Percentiles rank a stretch among this genome's conserved stretches.
Conservation (phyloP, 2,113 vertebrate genomes). For the Periophthalmus modestus region DNA sequence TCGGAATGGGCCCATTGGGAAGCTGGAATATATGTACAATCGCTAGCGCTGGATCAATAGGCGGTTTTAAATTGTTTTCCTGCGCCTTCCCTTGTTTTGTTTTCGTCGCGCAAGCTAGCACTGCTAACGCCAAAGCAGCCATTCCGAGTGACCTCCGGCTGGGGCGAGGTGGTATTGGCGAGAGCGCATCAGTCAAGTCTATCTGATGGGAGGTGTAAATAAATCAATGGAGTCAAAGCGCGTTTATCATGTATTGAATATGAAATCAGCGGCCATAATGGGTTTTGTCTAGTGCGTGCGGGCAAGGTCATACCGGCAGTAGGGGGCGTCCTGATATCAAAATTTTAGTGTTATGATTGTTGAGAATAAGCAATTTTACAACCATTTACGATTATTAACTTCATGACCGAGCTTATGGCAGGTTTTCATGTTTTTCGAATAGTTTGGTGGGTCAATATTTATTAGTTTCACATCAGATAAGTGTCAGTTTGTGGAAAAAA, state of each 20-base stretch:
- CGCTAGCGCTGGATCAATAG: slow-evolving; percentile 86
- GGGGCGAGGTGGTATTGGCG: slow-evolving; percentile 47
- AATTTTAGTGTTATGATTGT: no score
- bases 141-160: slow-evolving; percentile 32
- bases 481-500: no score
- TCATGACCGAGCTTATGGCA: no score
- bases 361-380: neutral
- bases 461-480: no score
- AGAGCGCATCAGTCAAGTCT: slow-evolving; percentile 52
- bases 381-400: no score
- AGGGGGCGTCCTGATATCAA: no score
- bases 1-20: slow-evolving; percentile 78
- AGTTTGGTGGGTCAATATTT: no score
- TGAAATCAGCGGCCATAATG: slow-evolving; percentile 78
- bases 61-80: slow-evolving; percentile 82
- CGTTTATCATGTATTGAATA: slow-evolving; percentile 75
- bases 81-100: slow-evolving; percentile 69
- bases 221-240: slow-evolving; percentile 78
- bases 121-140: slow-evolving; percentile 22
- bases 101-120: slow-evolving; percentile 28
- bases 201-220: slow-evolving; percentile 68
- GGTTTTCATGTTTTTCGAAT: no score
- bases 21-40: slow-evolving; percentile 81
- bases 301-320: slow-evolving; percentile 35
- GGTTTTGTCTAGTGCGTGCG: slow-evolving; percentile 52